A percentile compares a stretch with the other conserved stretches of the same genome.
These are phyloP conservation scores for Rhorus exstirpatorius DNA, from an alignment of 2,888 invertebrate genomes.

Conservation along the genomic window DNA sequence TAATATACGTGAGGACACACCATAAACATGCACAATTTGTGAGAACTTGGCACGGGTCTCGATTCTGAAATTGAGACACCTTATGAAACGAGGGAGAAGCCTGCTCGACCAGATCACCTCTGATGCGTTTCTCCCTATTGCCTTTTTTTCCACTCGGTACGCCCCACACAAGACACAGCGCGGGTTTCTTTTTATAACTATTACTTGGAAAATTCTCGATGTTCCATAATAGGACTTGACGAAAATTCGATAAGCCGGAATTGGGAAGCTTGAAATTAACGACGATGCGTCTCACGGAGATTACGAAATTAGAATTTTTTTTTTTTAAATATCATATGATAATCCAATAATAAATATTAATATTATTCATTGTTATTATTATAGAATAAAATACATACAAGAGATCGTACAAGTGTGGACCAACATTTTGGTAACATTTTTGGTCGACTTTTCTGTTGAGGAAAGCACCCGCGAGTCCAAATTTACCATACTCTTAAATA, in stretches of 20 bases:
- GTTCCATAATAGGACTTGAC: not conserved
- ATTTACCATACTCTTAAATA: too few species aligned
- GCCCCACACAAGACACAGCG: not conserved
- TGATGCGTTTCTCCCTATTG: constrained; percentile 30
- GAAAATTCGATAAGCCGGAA: not conserved
- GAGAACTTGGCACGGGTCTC: constrained; percentile 54
- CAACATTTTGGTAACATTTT: too few species aligned
- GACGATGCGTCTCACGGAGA: not conserved
- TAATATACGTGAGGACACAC: constrained; percentile 22
- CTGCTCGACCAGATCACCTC: constrained; percentile 67
- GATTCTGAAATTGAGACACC: constrained; percentile 70
- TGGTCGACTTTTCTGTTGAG: too few species aligned
- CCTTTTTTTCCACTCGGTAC: constrained; percentile 29
- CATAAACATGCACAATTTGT: constrained; percentile 32
- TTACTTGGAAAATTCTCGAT: constrained; percentile 20
- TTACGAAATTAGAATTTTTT: too few species aligned
- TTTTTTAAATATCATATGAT: too few species aligned
- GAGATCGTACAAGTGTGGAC: too few species aligned
- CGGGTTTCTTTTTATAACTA: not conserved
- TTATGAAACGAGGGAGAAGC: constrained; percentile 69
- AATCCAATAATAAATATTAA: too few species aligned
- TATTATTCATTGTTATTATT: too few species aligned
- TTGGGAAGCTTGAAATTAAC: not conserved
- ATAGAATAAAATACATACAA: too few species aligned
- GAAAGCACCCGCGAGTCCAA: too few species aligned